These are phyloP conservation scores for Rhynchomys soricoides DNA, from an alignment of 2,113 vertebrate genomes.

Conservation along the genomic window DNA sequence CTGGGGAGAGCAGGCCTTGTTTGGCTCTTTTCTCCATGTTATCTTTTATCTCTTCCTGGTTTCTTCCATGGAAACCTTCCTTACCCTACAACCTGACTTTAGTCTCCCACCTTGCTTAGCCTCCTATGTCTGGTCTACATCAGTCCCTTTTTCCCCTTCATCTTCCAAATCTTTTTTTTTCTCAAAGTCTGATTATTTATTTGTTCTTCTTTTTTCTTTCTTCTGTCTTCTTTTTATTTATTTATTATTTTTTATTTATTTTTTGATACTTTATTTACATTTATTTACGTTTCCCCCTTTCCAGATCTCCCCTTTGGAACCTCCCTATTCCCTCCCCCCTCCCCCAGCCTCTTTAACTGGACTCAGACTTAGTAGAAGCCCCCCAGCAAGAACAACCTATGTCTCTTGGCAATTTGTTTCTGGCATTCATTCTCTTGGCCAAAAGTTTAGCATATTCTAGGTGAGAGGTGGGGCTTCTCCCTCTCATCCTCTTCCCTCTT, in stretches of 20 bases:
- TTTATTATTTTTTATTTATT: too few species aligned
- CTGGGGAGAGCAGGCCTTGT: neutral
- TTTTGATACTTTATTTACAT: too few species aligned
- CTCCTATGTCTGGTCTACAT: neutral
- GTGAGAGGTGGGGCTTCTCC: neutral
- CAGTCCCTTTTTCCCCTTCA: neutral
- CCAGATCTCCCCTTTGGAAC: too few species aligned
- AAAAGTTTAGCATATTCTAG: neutral
- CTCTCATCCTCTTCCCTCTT: neutral
- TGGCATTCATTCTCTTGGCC: neutral
- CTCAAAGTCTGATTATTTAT: neutral
- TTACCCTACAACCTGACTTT: neutral
- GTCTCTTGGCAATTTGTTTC: neutral
- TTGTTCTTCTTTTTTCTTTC: neutral
- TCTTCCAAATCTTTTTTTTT: neutral
- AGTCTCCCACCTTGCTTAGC: neutral
- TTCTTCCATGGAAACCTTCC: neutral
- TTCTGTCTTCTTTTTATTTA: too few species aligned
- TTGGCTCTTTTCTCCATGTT: neutral
- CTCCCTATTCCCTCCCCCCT: too few species aligned
- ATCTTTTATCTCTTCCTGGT: neutral
- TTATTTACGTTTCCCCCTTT: too few species aligned
- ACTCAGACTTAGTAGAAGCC: neutral
- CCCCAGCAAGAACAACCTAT: neutral
- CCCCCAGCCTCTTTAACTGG: too few species aligned